Evolutionary conservation across 2,888 invertebrate species (phyloP).

Genomic region (Volucella zonaria): DNA sequence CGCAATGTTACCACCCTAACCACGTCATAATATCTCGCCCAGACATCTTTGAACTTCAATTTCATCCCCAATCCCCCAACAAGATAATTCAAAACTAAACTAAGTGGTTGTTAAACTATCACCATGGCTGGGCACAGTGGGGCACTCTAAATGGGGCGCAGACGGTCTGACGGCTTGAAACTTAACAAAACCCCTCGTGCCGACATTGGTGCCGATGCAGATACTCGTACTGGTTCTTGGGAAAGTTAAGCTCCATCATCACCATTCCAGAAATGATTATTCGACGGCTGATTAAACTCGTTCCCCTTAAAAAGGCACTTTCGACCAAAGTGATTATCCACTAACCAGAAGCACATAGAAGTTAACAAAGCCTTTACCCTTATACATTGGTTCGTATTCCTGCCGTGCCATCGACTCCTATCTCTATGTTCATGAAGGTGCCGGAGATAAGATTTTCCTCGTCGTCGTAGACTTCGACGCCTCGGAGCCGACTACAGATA

Average conservation of each 20-base stretch:
- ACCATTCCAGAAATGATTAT: conserved; percentile 51
- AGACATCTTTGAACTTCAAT: conserved; percentile 64
- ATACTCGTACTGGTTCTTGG: conserved; percentile 49
- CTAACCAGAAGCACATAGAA: conserved; percentile 58
- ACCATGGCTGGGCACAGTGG: conserved; percentile 38
- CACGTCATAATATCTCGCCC: conserved; percentile 50
- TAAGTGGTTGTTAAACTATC: conserved; percentile 71
- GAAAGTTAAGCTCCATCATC: conserved; percentile 67
- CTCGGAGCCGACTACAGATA: neutral
- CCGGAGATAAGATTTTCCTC: conserved; percentile 55
- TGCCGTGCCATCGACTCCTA: neutral
- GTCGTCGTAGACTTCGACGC: neutral
- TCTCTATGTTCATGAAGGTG: conserved; percentile 42
- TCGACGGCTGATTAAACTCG: conserved; percentile 35
- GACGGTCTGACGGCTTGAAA: conserved; percentile 10
- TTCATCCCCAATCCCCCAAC: conserved; percentile 15
- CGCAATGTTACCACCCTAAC: conserved; percentile 27
- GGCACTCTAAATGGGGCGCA: conserved; percentile 31
- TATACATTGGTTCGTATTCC: conserved; percentile 3
- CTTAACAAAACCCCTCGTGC: conserved; percentile 45
- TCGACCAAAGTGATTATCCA: conserved; percentile 69
- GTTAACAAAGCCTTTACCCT: conserved; percentile 38
- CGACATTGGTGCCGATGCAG: too few relatives aligned
- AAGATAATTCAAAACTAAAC: conserved; percentile 65
- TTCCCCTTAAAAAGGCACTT: conserved; percentile 47